Conservation (phyloP, 2,797 vertebrate genomes). For the Rachycentron canadum region DNA sequence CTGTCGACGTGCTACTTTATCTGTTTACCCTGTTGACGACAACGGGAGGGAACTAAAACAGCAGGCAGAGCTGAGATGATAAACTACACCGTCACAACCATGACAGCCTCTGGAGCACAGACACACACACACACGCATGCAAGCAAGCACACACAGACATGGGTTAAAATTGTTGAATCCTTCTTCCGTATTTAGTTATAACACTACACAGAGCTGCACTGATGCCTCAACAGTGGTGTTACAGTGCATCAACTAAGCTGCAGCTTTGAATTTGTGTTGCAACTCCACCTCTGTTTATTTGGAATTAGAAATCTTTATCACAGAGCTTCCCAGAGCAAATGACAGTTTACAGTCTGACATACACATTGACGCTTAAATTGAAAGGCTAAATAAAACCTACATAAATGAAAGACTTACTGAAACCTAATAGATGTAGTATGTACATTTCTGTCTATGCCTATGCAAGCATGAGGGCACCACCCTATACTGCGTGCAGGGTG, state of each 20-base stretch:
- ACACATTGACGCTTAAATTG: constrained; percentile 10
- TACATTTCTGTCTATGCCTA: constrained; percentile 29
- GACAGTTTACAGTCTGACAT: constrained; percentile 8
- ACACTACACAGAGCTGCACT: neutral
- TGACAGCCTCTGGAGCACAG: constrained; percentile 27
- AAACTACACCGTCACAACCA: constrained; percentile 49
- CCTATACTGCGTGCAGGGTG: constrained; percentile 6
- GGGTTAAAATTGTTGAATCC: neutral
- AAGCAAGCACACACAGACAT: neutral
- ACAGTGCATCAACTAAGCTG: neutral
- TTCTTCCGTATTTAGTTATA: neutral
- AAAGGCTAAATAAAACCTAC: constrained; percentile 7
- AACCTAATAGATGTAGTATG: constrained; percentile 20
- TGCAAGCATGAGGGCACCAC: constrained; percentile 28
- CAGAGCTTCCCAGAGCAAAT: constrained; percentile 1
- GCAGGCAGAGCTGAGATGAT: constrained; percentile 43
- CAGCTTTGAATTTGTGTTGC: neutral
- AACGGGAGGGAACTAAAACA: constrained; percentile 31
- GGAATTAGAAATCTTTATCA: constrained; percentile 24
- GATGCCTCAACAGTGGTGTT: neutral
- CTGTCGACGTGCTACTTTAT: constrained; percentile 30
- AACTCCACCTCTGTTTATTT: neutral
- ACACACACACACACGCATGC: no score
- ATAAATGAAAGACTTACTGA: constrained; percentile 11
- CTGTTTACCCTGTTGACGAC: constrained; percentile 40